A percentile compares a stretch with the other conserved stretches of the same genome.
Conservation (phyloP, 2,113 vertebrate species). For the Rhegmatorhina hoffmannsi region DNA sequence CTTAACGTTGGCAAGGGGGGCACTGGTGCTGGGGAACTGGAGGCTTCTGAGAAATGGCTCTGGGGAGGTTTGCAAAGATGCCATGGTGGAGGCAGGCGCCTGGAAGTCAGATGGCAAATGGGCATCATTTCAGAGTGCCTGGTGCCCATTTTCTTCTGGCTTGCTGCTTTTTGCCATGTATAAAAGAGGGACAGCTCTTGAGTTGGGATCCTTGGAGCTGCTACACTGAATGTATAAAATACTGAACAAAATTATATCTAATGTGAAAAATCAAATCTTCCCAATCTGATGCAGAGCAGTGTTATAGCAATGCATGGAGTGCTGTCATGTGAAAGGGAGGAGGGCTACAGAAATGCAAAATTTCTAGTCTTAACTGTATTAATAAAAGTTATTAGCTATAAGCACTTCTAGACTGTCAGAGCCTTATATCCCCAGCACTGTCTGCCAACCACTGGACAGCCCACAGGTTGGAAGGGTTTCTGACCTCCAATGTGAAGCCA, state of each 20-base stretch:
- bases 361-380: too few relatives aligned
- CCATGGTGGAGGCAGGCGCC: background rate
- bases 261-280: background rate
- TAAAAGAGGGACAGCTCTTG: background rate
- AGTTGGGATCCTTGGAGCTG: background rate
- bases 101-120: background rate
- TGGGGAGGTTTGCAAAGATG: background rate
- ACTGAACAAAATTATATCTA: background rate
- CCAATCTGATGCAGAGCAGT: background rate
- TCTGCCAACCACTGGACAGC: too few relatives aligned
- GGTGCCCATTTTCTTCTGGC: background rate
- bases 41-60: constrained; percentile 40
- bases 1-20: background rate
- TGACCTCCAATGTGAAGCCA: too few relatives aligned
- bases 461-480: too few relatives aligned
- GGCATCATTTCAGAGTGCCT: background rate
- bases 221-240: background rate
- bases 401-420: too few relatives aligned
- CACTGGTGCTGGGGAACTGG: background rate
- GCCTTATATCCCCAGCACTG: too few relatives aligned
- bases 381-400: too few relatives aligned
- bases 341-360: too few relatives aligned
- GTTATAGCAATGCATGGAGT: background rate
- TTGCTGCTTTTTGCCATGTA: background rate
- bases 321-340: too few relatives aligned